phyloP scores from a whole-genome alignment of 1,140 invertebrate species.

The Antheraea mylitta region DNA sequence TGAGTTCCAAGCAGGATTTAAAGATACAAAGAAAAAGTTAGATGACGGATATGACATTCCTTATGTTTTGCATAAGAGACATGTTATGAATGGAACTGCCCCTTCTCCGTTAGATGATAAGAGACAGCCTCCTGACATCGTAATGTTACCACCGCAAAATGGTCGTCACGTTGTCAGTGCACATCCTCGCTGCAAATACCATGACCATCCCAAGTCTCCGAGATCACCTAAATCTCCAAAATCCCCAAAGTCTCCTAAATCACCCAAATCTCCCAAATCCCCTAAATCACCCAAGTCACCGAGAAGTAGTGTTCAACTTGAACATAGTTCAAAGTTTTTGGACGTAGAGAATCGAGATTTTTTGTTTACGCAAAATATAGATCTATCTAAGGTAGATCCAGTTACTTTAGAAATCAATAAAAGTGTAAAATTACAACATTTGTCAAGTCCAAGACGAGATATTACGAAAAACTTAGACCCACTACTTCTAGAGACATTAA shows the following conservation, averaged over 20 bases:
- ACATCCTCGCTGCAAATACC: constrained; percentile 72
- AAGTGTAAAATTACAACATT: constrained; percentile 80
- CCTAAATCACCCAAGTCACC: constrained; percentile 80
- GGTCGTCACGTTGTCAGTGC: constrained; percentile 69
- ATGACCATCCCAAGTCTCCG: constrained; percentile 77
- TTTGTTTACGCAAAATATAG: constrained; percentile 85
- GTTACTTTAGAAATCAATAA: constrained; percentile 84
- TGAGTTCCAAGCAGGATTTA: constrained; percentile 72
- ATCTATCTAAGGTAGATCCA: constrained; percentile 84
- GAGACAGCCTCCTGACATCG: constrained; percentile 74
- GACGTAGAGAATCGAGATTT: constrained; percentile 79
- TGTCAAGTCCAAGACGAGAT: constrained; percentile 83
- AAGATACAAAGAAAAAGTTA: constrained; percentile 60
- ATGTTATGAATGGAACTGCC: constrained; percentile 90
- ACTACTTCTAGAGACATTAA: constrained; percentile 82
- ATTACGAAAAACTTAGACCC: constrained; percentile 84
- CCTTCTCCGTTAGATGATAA: constrained; percentile 76
- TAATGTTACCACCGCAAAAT: constrained; percentile 70
- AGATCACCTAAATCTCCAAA: constrained; percentile 80
- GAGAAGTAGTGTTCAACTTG: constrained; percentile 73
- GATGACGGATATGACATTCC: constrained; percentile 85
- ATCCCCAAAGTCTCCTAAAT: constrained; percentile 80
- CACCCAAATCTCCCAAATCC: constrained; percentile 78
- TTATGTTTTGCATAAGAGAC: constrained; percentile 89
- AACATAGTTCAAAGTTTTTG: constrained; percentile 69